Evolutionary conservation across 1,140 invertebrate genomes (phyloP), one percentile per base, ranked within the genome.

Genomic region (Panagrolaimus sp.): DNA sequence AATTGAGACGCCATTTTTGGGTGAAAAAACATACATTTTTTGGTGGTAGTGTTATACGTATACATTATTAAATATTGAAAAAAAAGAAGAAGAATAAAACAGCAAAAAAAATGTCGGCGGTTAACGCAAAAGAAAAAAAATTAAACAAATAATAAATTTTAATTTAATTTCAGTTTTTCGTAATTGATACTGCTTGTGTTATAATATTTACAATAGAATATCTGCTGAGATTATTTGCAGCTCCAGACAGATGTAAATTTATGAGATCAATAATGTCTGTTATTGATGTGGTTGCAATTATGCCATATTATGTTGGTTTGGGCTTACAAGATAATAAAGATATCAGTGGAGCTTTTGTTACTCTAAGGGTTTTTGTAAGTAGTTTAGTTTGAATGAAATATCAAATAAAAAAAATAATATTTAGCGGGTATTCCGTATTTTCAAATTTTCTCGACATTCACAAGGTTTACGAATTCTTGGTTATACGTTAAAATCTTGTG

Each of bases 391-490:
- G 2, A 38, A 2, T 38, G 31, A 4, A 38, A 38, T 38, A 4
- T 38, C 7, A 38, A 38, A 38, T 7, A 4, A 4, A 38, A 38
- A 1, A 11, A 0, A 5, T 4, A 65, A 63, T n/a, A 77, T 81
- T 70, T 68, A 79, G 78, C 66, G 80, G 9, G 82, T 82, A 13
- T 82, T 83, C 69, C 83, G 86, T 68, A 98, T 99, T 84, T 99
- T 99, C 88, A 99, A 99, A 87, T 99, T 99, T 86, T 98, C 95
- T 44, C 88, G 96, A 62, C 96, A 99, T 87, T 98, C 96, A 70
- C 93, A 98, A 86, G 96, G 96, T 45, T 87, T 99, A 63, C 88
- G 96, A 66, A 98, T 99, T 83, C 88, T 99, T 66, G 96, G 96
- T 61, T 99, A 99, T 85, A 98, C 96, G 57, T 88, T 98, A 66